A percentile compares a stretch with the other conserved stretches of the same genome.
Evolutionary conservation across 2,113 vertebrate genomes (phyloP).

Genomic region (Chamaea fasciata): DNA sequence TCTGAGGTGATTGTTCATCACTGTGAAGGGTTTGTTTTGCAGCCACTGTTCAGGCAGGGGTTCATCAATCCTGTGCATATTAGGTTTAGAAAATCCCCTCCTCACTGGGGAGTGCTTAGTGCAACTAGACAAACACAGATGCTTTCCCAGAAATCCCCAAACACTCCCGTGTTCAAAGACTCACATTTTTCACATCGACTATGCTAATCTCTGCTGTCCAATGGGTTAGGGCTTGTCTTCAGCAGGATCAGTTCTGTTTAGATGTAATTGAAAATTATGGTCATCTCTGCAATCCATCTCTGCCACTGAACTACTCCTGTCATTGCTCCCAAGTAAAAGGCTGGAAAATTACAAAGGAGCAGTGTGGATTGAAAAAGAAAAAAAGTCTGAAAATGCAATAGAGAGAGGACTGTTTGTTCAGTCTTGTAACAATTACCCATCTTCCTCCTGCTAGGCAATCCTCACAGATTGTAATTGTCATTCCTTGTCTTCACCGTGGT

Average conservation of each 20-base stretch:
- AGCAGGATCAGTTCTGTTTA: not conserved
- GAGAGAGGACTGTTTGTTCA: not conserved
- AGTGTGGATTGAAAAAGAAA: not conserved
- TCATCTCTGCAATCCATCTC: not conserved
- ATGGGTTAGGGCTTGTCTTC: not conserved
- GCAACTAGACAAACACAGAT: conserved; percentile 41
- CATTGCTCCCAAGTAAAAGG: not conserved
- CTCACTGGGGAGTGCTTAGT: conserved; percentile 1
- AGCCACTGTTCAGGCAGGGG: not conserved
- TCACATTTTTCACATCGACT: conserved; percentile 13
- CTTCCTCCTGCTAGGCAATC: not conserved
- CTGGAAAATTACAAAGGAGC: not conserved
- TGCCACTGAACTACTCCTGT: not conserved
- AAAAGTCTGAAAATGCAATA: not conserved
- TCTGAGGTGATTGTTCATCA: not conserved
- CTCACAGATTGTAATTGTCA: not conserved
- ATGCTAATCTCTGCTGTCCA: not conserved
- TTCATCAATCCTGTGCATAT: conserved; percentile 37
- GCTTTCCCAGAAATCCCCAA: conserved; percentile 24
- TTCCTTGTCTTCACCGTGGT: not conserved
- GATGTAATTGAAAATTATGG: not conserved
- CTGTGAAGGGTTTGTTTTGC: not conserved
- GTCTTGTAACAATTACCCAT: not conserved
- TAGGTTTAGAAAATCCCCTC: not conserved
- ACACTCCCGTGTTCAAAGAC: not conserved